phyloP scores from a whole-genome alignment of 35 echinoderm and acorn worm species.

The Nesometra sesokonis region DNA sequence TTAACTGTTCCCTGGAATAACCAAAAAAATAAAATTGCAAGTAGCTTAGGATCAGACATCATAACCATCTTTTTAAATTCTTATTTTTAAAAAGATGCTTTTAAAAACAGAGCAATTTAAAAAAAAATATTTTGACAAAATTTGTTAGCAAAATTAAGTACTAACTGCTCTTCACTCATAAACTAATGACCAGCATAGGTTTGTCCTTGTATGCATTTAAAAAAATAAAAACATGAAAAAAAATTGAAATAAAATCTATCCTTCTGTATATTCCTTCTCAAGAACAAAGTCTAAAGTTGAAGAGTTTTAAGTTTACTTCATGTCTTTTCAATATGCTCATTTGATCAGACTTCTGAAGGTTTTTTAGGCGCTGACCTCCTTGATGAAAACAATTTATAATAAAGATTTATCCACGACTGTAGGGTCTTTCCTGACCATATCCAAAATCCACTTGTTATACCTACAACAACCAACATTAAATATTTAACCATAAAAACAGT shows the following conservation, averaged over 20 bases:
- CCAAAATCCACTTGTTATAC: conserved; percentile 95
- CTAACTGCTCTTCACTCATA: not conserved
- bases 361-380: not conserved
- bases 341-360: not conserved
- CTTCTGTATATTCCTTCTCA: too few relatives aligned
- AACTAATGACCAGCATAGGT: not conserved
- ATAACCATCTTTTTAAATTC: too few relatives aligned
- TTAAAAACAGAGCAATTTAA: too few relatives aligned
- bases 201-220: not conserved
- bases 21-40: too few relatives aligned
- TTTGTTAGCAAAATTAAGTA: too few relatives aligned
- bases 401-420: conserved; percentile 88
- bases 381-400: conserved; percentile 43
- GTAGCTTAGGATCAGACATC: too few relatives aligned
- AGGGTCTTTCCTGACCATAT: conserved; percentile 97
- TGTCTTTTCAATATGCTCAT: too few relatives aligned
- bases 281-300: not conserved
- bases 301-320: not conserved
- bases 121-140: too few relatives aligned
- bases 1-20: too few relatives aligned
- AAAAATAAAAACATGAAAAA: not conserved
- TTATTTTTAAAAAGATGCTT: too few relatives aligned
- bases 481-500: conserved; percentile 99
- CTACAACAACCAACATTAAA: conserved; percentile 93
- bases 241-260: not conserved